These are phyloP conservation scores for Timema cristinae DNA, from an alignment of 2,888 invertebrate species.

Conservation along the genomic window DNA sequence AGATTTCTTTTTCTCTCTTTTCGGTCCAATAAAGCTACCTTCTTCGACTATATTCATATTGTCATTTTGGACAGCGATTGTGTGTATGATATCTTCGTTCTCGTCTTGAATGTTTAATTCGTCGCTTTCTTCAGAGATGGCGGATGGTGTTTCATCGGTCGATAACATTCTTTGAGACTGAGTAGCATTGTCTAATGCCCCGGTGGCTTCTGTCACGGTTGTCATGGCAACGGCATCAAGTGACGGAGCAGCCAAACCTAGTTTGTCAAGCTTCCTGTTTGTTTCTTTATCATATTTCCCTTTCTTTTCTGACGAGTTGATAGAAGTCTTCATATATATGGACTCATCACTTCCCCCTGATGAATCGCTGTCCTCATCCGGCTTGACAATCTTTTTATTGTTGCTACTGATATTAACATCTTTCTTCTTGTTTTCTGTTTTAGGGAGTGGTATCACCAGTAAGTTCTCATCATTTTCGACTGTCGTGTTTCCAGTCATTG, in stretches of 20 bases:
- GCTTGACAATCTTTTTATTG: not conserved
- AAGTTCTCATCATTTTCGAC: not conserved
- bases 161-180: too few relatives aligned
- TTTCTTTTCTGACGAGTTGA: slow-evolving; percentile 12
- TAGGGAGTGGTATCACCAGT: slow-evolving; percentile 8
- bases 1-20: slow-evolving; percentile 1
- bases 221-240: not conserved
- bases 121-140: not conserved
- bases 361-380: not conserved
- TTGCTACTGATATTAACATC: slow-evolving; percentile 7
- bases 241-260: slow-evolving; percentile 17
- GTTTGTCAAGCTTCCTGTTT: slow-evolving; percentile 20
- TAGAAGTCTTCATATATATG: too few relatives aligned
- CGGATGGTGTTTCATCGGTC: not conserved
- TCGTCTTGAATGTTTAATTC: slow-evolving; percentile 16
- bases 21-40: not conserved
- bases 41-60: slow-evolving; percentile 15
- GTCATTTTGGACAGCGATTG: not conserved
- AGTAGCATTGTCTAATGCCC: too few relatives aligned
- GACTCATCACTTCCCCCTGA: not conserved
- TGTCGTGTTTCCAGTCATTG: not conserved
- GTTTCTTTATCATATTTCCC: slow-evolving; percentile 23
- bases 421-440: slow-evolving; percentile 19
- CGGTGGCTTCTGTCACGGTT: too few relatives aligned
- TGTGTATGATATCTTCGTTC: slow-evolving; percentile 12